phyloP scores from a whole-genome alignment of 1,140 invertebrate genomes.

The Drosophila sp. region DNA sequence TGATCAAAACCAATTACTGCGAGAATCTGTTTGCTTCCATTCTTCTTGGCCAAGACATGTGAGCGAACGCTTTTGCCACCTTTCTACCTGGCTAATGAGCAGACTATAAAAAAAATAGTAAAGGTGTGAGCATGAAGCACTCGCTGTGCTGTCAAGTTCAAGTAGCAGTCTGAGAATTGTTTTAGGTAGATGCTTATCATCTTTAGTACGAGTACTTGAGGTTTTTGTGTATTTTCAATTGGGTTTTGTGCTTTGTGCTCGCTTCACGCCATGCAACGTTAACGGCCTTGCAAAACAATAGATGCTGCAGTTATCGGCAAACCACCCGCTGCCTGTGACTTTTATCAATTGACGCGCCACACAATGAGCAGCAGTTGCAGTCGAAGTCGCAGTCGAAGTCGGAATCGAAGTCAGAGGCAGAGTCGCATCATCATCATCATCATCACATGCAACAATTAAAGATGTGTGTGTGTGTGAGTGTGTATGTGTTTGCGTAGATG shows the following conservation, averaged over 20 bases:
- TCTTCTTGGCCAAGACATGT: background rate
- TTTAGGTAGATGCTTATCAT: conserved; percentile 70
- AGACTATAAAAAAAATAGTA: conserved; percentile 36
- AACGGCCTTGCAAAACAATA: conserved; percentile 82
- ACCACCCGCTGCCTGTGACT: conserved; percentile 42
- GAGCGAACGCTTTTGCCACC: conserved; percentile 23
- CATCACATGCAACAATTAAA: conserved; percentile 75
- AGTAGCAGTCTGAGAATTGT: conserved; percentile 67
- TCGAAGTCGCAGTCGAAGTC: conserved; percentile 7
- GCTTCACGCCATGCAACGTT: conserved; percentile 80
- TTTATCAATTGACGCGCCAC: conserved; percentile 78
- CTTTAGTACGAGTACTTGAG: conserved; percentile 31
- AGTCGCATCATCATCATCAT: conserved; percentile 20
- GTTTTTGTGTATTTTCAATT: conserved; percentile 47
- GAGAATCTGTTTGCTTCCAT: conserved; percentile 1
- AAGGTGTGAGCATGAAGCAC: conserved; percentile 63
- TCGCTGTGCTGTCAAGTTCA: conserved; percentile 67
- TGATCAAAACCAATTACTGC: conserved; percentile 45
- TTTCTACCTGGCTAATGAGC: conserved; percentile 52
- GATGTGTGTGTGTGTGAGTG: conserved; percentile 55
- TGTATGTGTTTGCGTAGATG: conserved; percentile 43
- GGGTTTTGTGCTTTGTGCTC: conserved; percentile 45
- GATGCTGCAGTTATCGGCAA: conserved; percentile 42
- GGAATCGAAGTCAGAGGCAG: conserved; percentile 5
- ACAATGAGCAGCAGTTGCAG: conserved; percentile 48